Evolutionary conservation across 2,797 vertebrate species (phyloP).

Genomic region (Limosa lapponica): DNA sequence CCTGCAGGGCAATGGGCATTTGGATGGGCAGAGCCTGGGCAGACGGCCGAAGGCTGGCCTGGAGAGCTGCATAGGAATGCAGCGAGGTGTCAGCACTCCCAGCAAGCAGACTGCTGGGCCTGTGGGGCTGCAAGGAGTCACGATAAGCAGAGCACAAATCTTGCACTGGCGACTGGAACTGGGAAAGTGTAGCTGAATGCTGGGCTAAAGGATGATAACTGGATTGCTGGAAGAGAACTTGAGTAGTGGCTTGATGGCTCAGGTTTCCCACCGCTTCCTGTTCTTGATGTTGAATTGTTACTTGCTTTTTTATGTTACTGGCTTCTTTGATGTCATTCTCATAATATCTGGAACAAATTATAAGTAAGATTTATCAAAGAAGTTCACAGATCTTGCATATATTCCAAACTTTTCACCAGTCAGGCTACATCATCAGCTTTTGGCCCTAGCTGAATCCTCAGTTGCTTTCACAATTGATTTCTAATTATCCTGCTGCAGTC

Average conservation of each 20-base stretch:
- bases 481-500: neutral
- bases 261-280: conserved; percentile 45
- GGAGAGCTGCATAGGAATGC: conserved; percentile 74
- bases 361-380: neutral
- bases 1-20: conserved; percentile 82
- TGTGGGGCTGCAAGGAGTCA: conserved; percentile 85
- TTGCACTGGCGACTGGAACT: conserved; percentile 83
- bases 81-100: conserved; percentile 36
- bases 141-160: conserved; percentile 84
- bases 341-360: conserved; percentile 79
- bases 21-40: conserved; percentile 78
- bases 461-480: neutral
- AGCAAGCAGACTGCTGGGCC: conserved; percentile 75
- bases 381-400: neutral
- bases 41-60: conserved; percentile 70
- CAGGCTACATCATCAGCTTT: neutral
- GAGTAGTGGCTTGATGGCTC: conserved; percentile 71
- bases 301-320: conserved; percentile 84
- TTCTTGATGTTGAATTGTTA: conserved; percentile 75
- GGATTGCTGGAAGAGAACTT: conserved; percentile 85
- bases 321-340: conserved; percentile 89
- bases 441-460: neutral
- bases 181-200: conserved; percentile 77
- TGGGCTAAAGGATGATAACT: conserved; percentile 79
- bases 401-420: neutral